Evolutionary conservation across 2,113 vertebrate genomes (phyloP), one percentile per base, ranked within the genome.

Genomic region (Pelecanoides urinatrix): DNA sequence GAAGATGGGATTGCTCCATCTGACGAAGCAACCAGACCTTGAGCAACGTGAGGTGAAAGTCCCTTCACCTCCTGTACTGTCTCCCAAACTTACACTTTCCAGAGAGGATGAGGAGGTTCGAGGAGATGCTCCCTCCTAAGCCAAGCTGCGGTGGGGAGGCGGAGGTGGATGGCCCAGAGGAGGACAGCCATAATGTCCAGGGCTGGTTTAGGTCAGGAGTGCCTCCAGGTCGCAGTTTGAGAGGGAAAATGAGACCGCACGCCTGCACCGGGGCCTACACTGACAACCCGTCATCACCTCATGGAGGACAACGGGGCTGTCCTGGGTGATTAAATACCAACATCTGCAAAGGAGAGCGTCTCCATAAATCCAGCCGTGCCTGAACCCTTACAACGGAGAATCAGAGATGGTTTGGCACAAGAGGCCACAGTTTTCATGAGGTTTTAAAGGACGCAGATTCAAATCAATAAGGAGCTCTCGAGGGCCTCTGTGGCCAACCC

Each of bases 121-220:
- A 77, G 52, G 38, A 67, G 42, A 38, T 0, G 5, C 9, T 34
- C 44, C 20, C 42, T 58, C 29, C 47, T 5, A 40, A 70, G 36
- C 34, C 23, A 25, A 71, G 63, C 56, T 53, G 58, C 1, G 3
- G 29, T 7, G 16, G 10, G 45, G 29, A 81, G 42, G 25, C 78
- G 26, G 36, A 91, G 45, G 21, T 2, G 23, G 65, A 23, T 0
- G 7, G 42, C 34, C 49, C 32, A 59, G 19, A 40, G 59, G 5
- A 44, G 25, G 72, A 16, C 38, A 49, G 12, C 16, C 19, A 12
- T 10, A 8, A 34, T 2, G 9, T 8, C 56, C 3, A 0, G 26
- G 62, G 36, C 56, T 30, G 45, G 34, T 21, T n/a, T n/a, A 25
- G 61, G 34, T 7, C 55, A 30, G 75, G 38, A 81, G 27, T 11